Conservation (phyloP, 2,113 vertebrate genomes). For the Hoplias malabaricus region DNA sequence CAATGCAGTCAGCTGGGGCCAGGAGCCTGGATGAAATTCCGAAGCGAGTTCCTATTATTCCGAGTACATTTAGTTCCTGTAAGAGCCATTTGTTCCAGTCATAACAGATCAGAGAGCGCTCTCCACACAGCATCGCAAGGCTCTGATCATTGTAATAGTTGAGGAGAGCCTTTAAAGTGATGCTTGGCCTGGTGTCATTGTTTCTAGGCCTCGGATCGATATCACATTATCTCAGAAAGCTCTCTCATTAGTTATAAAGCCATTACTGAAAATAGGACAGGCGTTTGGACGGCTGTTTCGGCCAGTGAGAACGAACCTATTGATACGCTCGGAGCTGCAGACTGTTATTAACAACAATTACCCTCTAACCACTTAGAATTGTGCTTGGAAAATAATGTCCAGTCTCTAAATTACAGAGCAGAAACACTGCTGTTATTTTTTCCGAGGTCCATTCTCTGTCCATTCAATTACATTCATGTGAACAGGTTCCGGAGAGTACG, state of each 20-base stretch:
- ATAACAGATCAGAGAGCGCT: conserved; percentile 10
- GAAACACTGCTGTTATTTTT: not conserved
- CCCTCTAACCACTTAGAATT: not conserved
- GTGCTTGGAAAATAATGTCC: too few species aligned
- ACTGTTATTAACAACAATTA: not conserved
- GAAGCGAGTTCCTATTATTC: not conserved
- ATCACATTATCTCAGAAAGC: conserved; percentile 25
- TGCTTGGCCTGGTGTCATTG: not conserved
- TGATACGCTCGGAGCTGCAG: not conserved
- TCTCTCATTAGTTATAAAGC: conserved; percentile 12
- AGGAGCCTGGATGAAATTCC: not conserved
- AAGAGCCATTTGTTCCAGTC: conserved; percentile 15
- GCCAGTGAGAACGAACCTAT: not conserved
- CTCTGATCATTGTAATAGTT: not conserved
- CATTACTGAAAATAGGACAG: conserved; percentile 9
- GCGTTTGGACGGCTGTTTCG: not conserved
- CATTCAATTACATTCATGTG: too few species aligned
- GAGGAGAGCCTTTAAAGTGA: not conserved
- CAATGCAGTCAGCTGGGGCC: not conserved
- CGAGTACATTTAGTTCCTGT: not conserved
- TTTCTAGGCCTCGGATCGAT: conserved; percentile 14
- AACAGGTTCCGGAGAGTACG: too few species aligned
- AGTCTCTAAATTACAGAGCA: not conserved
- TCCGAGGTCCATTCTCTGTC: not conserved
- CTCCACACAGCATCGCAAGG: not conserved